Base-by-base conservation (phyloP, 2,888 invertebrate genomes). In the Hydropsyche betteni region DNA sequence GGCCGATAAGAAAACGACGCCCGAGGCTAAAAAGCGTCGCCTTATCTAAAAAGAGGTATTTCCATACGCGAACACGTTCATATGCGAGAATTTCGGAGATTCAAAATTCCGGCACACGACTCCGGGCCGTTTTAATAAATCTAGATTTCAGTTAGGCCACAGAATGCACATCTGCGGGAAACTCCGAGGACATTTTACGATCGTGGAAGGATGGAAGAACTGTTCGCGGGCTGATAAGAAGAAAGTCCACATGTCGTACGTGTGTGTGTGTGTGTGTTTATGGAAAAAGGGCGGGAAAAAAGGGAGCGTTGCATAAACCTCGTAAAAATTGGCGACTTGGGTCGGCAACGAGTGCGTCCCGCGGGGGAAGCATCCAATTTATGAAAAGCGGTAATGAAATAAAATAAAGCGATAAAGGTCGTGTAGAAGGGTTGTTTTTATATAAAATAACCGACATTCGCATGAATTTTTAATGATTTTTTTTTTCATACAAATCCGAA, bases 161-260 rank as follows among this genome's bases (percentile, higher is more conserved):
- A 64, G n/a, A 64, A 64, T 64, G 64, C 64, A 64, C 36, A 64
- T n/a, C 33, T 36, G 33, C 34, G 24, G 24, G 10, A 61, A 5
- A 24, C n/a, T 6, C 61, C 10, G n/a, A 24, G 24, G 24, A 24
- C 24, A 24, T 24, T 24, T 24, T 24, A 24, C 24, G 33, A 33
- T 16, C 10, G 24, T 33, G 24, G 24, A 33, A 24, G 33, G 24
- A 14, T 14, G 16, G 6, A 33, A 10, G 64, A 34, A 64, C 64
- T 64, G 64, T 10, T 36, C 44, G 8, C 36, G 36, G 14, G 72
- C 72, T 72, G 72, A 72, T 72, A 72, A 72, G 72, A 24, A 10
- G 44, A 44, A 10, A 8, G 10, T 44, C 44, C 44, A 50, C 58
- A 38, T 44, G 5, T 36, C 12, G 6, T 8, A 10, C 5, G 44